Base-by-base conservation (phyloP, 2,797 vertebrate genomes). In the Nannoperca obscura region DNA sequence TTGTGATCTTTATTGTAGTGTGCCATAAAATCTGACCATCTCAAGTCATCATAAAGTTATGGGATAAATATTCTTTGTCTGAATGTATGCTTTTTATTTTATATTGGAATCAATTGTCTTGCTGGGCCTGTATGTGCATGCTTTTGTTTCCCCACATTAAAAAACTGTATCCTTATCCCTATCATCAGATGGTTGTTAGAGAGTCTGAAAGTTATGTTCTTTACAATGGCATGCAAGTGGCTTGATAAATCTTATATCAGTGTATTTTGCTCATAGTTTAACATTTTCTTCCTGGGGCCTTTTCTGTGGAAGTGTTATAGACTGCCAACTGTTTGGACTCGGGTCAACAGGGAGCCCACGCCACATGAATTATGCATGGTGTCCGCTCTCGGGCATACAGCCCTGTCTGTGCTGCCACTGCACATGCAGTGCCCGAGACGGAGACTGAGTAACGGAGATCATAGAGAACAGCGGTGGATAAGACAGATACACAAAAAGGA, bases 301-400 rank as follows among this genome's bases (percentile, higher is more conserved):
- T 38, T 82, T 88, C 78, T 80, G 84, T 86, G 88, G 86, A 87
- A 89, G 83, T 74, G 68, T 83, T 88, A 80, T 83, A 74, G 84
- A 90, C 85, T 87, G 88, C 86, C 82, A 90, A 93, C 87, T 87
- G 89, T 92, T 93, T 91, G 91, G 88, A 89, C 89, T 83, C 38
- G 9, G 90, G 90, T 93, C 89, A 88, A 78, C 83, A 74, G 86
- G 79, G 88, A 90, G 76, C 77, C 69, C 34, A 20, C 78, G 61
- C 74, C 3, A 1, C 76, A 93, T 95, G 92, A 92, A 94, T 94
- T 88, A 95, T 94, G 81, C 85, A 95, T 86, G 53, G n/a, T 2
- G 81, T 82, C 84, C 80, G 85, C 88, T 89, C 42, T 59, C 81
- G 82, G 85, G 81, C 88, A 92, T 85, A 90, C 93, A 91, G 88